These are phyloP conservation scores for Panagrolaimus sp. DNA, from an alignment of 1,140 invertebrate species.

Conservation along the genomic window DNA sequence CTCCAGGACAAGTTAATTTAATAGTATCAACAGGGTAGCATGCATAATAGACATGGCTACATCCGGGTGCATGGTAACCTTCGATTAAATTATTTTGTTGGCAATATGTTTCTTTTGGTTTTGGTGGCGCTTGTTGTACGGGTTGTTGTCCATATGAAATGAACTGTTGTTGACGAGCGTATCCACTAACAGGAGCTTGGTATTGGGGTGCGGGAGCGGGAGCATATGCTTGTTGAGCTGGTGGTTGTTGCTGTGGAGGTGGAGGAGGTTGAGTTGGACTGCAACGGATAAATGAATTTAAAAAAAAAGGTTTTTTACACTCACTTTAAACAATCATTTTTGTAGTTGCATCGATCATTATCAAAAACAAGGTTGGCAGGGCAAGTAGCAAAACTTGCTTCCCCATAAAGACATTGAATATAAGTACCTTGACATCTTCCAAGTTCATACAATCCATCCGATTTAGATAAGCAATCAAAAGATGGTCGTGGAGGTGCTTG, in stretches of 20 bases:
- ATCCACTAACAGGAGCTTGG: not conserved
- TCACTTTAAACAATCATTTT: slow-evolving; percentile 25
- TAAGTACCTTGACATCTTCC: slow-evolving; percentile 23
- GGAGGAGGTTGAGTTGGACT: not conserved
- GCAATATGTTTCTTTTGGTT: too few species aligned
- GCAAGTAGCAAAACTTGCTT: slow-evolving; percentile 15
- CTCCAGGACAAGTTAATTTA: too few species aligned
- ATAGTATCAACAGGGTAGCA: not conserved
- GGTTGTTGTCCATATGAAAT: too few species aligned
- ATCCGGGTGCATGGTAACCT: slow-evolving; percentile 18
- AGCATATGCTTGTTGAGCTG: not conserved
- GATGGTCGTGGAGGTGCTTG: not conserved
- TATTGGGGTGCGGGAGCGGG: not conserved
- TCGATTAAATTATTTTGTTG: not conserved
- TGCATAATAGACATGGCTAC: slow-evolving; percentile 17
- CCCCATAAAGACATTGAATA: slow-evolving; percentile 27
- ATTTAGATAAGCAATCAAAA: slow-evolving; percentile 15
- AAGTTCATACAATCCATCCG: slow-evolving; percentile 30
- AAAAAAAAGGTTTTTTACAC: not conserved
- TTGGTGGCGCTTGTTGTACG: too few species aligned
- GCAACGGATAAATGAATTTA: not conserved
- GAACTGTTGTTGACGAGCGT: not conserved
- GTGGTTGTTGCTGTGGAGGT: slow-evolving; percentile 2
- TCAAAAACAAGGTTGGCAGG: slow-evolving; percentile 28
- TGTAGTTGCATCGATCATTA: slow-evolving; percentile 20